Conservation (phyloP, 2,888 invertebrate species). For the Erebia aethiops region DNA sequence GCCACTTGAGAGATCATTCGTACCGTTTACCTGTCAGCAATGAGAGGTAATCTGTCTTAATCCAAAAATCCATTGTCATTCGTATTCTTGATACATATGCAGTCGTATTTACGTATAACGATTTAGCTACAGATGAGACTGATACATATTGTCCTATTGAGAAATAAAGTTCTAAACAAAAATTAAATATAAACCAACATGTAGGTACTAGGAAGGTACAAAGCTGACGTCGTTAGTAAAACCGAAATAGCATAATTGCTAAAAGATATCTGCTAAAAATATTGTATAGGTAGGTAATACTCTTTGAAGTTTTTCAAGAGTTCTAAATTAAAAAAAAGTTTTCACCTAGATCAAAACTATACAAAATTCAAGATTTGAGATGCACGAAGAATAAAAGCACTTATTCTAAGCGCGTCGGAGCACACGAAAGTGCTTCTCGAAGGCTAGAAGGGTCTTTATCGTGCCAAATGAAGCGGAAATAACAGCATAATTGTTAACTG, state of each 20-base stretch:
- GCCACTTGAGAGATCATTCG: conserved; percentile 30
- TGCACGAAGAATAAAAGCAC: conserved; percentile 27
- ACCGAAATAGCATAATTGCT: no score
- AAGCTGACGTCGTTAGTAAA: no score
- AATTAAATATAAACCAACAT: background rate
- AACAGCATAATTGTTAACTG: conserved; percentile 61
- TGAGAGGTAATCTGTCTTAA: conserved; percentile 27
- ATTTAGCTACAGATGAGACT: background rate
- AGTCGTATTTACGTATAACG: background rate
- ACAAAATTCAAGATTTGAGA: no score
- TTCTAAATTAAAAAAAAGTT: no score
- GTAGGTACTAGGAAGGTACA: background rate
- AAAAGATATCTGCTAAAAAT: no score
- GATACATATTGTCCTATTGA: background rate
- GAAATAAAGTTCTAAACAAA: background rate
- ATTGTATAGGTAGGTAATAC: no score
- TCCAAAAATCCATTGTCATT: conserved; percentile 17
- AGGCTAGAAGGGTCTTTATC: background rate
- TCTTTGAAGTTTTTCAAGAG: no score
- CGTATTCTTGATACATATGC: background rate
- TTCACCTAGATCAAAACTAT: no score
- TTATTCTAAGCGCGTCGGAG: conserved; percentile 55
- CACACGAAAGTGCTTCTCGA: conserved; percentile 51
- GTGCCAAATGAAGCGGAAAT: conserved; percentile 50
- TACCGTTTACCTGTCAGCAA: conserved; percentile 34